phyloP scores from a whole-genome alignment of 2,888 invertebrate species.

The Dysmachus trigonus region DNA sequence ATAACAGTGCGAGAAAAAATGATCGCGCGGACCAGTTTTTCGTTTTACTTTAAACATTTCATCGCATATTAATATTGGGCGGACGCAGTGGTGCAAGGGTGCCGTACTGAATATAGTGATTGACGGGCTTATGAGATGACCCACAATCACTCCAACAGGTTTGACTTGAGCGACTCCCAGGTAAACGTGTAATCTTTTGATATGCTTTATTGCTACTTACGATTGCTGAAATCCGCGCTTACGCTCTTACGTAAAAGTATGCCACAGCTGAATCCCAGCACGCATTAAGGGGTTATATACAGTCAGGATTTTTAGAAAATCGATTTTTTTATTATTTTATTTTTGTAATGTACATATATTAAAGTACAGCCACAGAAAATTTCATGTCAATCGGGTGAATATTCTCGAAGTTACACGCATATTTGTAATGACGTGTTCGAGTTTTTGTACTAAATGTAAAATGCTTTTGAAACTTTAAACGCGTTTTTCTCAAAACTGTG shows the following conservation, averaged over 20 bases:
- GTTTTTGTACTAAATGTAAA: too few relatives aligned
- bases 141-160: neutral
- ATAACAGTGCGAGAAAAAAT: neutral
- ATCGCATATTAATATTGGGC: neutral
- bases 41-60: neutral
- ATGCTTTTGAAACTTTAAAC: too few relatives aligned
- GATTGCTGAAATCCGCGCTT: neutral
- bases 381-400: too few relatives aligned
- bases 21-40: neutral
- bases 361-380: too few relatives aligned
- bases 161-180: neutral
- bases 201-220: neutral
- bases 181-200: neutral
- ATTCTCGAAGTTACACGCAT: too few relatives aligned
- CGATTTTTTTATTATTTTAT: too few relatives aligned
- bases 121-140: neutral
- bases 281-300: too few relatives aligned
- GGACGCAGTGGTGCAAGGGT: neutral
- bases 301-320: too few relatives aligned
- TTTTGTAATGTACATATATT: too few relatives aligned
- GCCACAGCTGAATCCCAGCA: neutral
- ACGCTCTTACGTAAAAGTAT: neutral
- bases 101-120: neutral
- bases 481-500: too few relatives aligned
- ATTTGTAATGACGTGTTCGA: too few relatives aligned